Conservation (phyloP, 2,113 vertebrate species). For the Gracilinanus agilis region DNA sequence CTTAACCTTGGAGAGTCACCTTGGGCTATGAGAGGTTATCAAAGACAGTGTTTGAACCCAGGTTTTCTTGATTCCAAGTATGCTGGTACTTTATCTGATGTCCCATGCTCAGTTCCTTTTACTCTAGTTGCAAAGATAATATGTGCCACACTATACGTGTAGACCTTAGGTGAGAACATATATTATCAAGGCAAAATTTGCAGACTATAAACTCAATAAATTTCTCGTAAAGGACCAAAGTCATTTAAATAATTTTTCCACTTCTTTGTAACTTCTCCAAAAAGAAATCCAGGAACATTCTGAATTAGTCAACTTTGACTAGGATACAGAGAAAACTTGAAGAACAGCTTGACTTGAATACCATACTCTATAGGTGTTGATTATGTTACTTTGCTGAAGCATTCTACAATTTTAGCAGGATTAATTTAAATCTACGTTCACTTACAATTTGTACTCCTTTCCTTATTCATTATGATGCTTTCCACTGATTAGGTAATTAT, state of each 20-base stretch:
- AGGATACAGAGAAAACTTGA: slow-evolving; percentile 11
- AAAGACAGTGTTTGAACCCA: background rate
- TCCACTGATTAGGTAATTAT: slow-evolving; percentile 61
- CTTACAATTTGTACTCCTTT: slow-evolving; percentile 55
- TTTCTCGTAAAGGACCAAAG: background rate
- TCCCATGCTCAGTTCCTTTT: background rate
- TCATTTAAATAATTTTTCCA: background rate
- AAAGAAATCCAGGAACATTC: background rate
- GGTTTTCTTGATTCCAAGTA: background rate
- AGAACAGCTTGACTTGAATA: slow-evolving; percentile 30
- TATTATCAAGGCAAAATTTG: background rate
- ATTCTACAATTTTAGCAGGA: slow-evolving; percentile 45
- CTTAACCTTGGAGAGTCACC: background rate
- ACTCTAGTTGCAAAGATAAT: background rate
- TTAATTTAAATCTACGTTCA: slow-evolving; percentile 62
- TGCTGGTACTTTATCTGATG: background rate
- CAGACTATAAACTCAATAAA: background rate
- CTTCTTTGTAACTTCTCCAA: slow-evolving; percentile 10
- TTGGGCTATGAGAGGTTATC: background rate
- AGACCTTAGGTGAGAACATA: background rate
- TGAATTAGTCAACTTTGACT: slow-evolving; percentile 33
- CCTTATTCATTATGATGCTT: slow-evolving; percentile 65
- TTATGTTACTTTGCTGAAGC: slow-evolving; percentile 36
- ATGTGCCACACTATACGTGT: background rate
- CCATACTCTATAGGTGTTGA: slow-evolving; percentile 6